Evolutionary conservation across 2,888 invertebrate species (phyloP).

Genomic region (Schrankia costaestrigalis): DNA sequence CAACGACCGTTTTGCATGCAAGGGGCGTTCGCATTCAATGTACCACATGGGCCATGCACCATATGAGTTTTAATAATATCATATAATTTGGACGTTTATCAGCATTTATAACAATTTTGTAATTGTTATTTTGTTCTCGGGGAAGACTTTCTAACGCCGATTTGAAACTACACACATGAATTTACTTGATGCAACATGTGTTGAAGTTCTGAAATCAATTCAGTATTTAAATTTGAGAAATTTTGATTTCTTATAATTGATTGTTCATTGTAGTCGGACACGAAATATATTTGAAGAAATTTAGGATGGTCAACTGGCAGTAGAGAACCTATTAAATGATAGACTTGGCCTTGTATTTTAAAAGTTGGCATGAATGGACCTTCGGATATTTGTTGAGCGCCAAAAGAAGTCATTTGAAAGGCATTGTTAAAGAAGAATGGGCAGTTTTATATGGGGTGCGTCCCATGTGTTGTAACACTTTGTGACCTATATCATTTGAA

Average conservation of each 20-base stretch:
- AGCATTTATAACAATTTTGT: slow-evolving; percentile 7
- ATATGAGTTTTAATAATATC: slow-evolving; percentile 47
- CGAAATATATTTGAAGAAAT: neutral
- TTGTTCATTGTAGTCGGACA: neutral
- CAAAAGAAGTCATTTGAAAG: slow-evolving; percentile 7
- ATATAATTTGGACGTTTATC: slow-evolving; percentile 13
- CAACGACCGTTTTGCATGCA: slow-evolving; percentile 5
- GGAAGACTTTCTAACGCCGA: neutral
- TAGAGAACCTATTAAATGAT: neutral
- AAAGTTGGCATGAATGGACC: slow-evolving; percentile 11
- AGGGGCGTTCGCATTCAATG: slow-evolving; percentile 9
- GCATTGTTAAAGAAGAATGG: neutral
- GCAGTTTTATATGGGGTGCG: too few species aligned
- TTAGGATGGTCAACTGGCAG: neutral
- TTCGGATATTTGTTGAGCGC: slow-evolving; percentile 18
- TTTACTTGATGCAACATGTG: neutral
- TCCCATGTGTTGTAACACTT: too few species aligned
- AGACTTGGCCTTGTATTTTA: neutral
- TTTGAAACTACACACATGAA: neutral
- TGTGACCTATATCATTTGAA: too few species aligned
- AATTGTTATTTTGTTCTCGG: neutral
- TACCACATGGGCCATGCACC: slow-evolving; percentile 59
- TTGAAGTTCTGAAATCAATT: neutral
- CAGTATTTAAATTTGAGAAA: neutral
- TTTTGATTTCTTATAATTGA: neutral